Base-by-base conservation (phyloP, 1,140 invertebrate species). In the Cydia fagiglandana region DNA sequence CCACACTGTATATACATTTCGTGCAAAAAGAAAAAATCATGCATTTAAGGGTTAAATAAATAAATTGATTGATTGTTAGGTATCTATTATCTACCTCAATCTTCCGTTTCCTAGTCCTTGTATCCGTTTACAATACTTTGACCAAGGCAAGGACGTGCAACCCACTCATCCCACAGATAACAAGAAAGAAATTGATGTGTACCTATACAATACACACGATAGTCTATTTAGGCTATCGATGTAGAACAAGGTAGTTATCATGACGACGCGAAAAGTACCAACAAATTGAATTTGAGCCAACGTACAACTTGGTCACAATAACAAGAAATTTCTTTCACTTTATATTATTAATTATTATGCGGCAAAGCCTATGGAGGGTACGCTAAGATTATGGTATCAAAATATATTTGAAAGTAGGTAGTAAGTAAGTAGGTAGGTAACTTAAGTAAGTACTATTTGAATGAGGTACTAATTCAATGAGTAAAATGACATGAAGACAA, bases 211-310 rank as follows among this genome's bases (percentile, higher is more conserved):
- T 24, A 34, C 12, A 17, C 34, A 38, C 34, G 66, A 70, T 70
- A 70, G 17, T 24, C 66, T 7, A 9, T 70, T 70, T 70, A 41
- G 66, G 66, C 66, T 38, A 70, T 70, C 66, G 66, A 70, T 70
- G 66, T 70, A 70, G 66, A 70, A 38, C 66, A 38, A 70, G 66
- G 66, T 70, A 70, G 34, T 70, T 70, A 38, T 2, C 66, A n/a
- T 34, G 17, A 38, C 30, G 30, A 34, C 64, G 64, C 38, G 50
- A 53, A 53, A 20, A 20, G 17, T 61, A 61, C 15, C 50, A 61
- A 61, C 56, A 61, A 61, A 61, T 56, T 17, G n/a, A 56, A 20
- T 61, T 20, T 10, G 56, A 53, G 13, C 50, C 45, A n/a, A 61
- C n/a, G 9, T 61, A 20, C 15, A 53, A 53, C n/a, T n/a, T 53